Base-by-base conservation (phyloP, 2,113 vertebrate species). In the Tetrax tetrax region DNA sequence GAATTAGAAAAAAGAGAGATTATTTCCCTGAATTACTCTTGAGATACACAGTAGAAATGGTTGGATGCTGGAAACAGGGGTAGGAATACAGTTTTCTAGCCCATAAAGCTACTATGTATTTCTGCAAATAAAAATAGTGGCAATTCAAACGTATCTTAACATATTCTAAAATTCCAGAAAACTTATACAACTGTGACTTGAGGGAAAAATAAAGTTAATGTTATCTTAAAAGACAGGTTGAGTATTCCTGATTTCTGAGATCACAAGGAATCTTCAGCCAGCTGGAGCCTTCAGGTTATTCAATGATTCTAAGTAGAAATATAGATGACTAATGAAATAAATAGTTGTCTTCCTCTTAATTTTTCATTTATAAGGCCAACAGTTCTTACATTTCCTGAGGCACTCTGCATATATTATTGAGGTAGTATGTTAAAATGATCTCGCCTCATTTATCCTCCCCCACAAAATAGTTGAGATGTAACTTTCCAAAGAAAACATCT, bases 281-380 rank as follows among this genome's bases (percentile, higher is more conserved):
- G 78, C 94, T 95, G 89, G 79, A 97, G 77, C 92, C 96, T 96
- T 96, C 68, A 74, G 94, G 92, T 96, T 95, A 86, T 88, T 95
- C 84, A 70, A 1, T 9, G 12, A 93, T 90, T 91, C 72, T 84
- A 72, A 84, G 65, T 29, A 93, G 80, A 95, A 95, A 84, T 96
- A 76, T 79, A 90, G 90, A 95, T 93, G 95, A 91, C 57, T 96
- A 94, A 95, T 92, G 86, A 92, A 96, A 93, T 96, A 96, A 96
- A 96, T 95, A 96, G 96, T 92, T 97, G 94, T 97, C 89, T 95
- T 94, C 88, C 94, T 95, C 83, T 91, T 92, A 94, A 95, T 93
- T 90, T 93, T 92, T 91, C 91, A 95, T 84, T 66, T 84, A 47
- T 63, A 90, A 53, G 47, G 90, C 90, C 60, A 63, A 91, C 79